Evolutionary conservation across 2,888 invertebrate genomes (phyloP).

Genomic region (Dioctria rufipes): DNA sequence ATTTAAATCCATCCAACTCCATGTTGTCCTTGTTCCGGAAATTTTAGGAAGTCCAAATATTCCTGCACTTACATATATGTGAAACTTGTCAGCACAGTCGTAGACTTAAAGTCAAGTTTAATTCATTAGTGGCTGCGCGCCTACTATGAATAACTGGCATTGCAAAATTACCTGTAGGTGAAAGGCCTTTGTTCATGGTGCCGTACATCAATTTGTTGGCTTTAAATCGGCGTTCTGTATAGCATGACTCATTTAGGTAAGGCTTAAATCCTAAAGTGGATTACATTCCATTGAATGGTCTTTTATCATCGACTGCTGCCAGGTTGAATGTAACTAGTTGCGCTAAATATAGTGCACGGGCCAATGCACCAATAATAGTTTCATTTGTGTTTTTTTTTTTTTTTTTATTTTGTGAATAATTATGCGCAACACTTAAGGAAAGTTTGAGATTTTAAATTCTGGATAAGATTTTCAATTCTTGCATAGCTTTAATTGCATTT

Average conservation of each 20-base stretch:
- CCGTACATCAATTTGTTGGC: neutral
- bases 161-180: slow-evolving; percentile 38
- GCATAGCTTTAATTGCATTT: too few relatives aligned
- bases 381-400: too few relatives aligned
- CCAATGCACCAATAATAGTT: too few relatives aligned
- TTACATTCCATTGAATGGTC: neutral
- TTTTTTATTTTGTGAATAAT: too few relatives aligned
- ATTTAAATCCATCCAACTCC: too few relatives aligned
- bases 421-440: too few relatives aligned
- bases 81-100: slow-evolving; percentile 18
- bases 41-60: slow-evolving; percentile 6
- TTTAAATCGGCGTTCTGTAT: neutral
- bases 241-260: neutral
- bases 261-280: neutral
- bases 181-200: slow-evolving; percentile 2
- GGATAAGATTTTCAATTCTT: too few relatives aligned
- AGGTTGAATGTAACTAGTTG: neutral
- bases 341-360: too few relatives aligned
- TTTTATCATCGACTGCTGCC: neutral
- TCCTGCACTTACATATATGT: slow-evolving; percentile 6
- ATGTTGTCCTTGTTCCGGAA: neutral
- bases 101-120: slow-evolving; percentile 50
- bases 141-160: slow-evolving; percentile 23
- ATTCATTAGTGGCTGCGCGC: neutral
- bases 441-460: too few relatives aligned